Base-by-base conservation (phyloP, 1,140 invertebrate genomes). In the Anthonomus grandis region DNA sequence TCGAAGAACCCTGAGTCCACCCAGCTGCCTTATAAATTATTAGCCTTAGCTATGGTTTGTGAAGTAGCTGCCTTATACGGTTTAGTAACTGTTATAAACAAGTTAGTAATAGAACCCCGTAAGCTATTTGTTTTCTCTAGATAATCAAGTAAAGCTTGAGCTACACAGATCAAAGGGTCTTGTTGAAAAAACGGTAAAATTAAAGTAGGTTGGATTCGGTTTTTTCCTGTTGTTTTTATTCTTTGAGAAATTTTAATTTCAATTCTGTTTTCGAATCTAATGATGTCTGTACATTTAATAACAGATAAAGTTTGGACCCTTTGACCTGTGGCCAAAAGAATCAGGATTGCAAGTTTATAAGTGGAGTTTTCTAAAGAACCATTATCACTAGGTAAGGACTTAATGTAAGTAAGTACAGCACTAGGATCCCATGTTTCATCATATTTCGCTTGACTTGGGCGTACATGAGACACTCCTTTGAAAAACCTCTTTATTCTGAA, bases 401-500 rank as follows among this genome's bases (percentile, higher is more conserved):
- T 6, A 23, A 53, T 13, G 21, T 44, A 57, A 39, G 12, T 53
- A 12, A 52, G 23, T 10, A 57, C 47, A 23, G 42, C 24, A 13
- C 15, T 8, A n/a, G 36, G 48, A 25, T 57, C 34, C 47, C 48
- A 57, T 17, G 48, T 58, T n/a, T 54, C 12, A 24, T n/a, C 17
- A 37, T 54, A 54, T 27, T 44, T 53, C 5, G 56, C 24, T 13
- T 9, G 15, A 36, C 1, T 21, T 8, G 50, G 41, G 21, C 50
- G 54, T 55, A 54, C 25, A 15, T 10, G 0, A n/a, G 44, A 39
- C 24, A 54, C 19, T 46, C 41, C 41, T 2, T 22, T 25, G 19
- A 52, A 52, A 38, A 59, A 54, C 21, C 57, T 44, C 27, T 53
- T 52, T 13, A 58, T 18, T 36, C 48, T 27, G 18, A 54, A 54